These are phyloP conservation scores for Tragelaphus strepsiceros DNA, from an alignment of 2,113 vertebrate species.

Conservation along the genomic window DNA sequence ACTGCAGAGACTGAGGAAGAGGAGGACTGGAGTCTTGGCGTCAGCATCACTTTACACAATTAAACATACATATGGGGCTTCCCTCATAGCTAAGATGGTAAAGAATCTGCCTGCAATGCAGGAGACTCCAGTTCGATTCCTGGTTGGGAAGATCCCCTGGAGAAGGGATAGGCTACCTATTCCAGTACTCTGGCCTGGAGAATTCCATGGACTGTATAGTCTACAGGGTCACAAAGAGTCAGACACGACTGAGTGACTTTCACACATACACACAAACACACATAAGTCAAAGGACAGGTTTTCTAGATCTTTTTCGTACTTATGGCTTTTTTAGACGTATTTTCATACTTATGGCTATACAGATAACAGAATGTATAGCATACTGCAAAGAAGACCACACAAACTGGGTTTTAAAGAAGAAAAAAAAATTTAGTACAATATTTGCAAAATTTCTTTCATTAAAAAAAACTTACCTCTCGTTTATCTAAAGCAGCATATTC, in stretches of 20 bases:
- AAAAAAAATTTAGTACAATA: slow-evolving; percentile 12
- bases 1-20: background rate
- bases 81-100: background rate
- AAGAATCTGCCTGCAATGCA: background rate
- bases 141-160: background rate
- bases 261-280: background rate
- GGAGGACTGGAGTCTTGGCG: background rate
- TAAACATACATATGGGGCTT: background rate
- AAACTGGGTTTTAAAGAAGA: slow-evolving; percentile 20
- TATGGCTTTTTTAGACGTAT: background rate
- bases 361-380: background rate
- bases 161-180: background rate
- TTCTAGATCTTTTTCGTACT: background rate
- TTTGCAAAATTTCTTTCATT: background rate
- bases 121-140: background rate
- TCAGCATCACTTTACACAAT: background rate
- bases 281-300: background rate
- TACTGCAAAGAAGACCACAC: background rate
- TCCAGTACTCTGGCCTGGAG: background rate
- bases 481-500: slow-evolving; percentile 97
- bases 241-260: background rate
- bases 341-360: background rate
- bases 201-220: background rate
- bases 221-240: background rate
- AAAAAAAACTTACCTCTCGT: slow-evolving; percentile 87